A percentile compares a stretch with the other conserved stretches of the same genome.
Evolutionary conservation across 2,113 vertebrate species (phyloP).

Genomic region (Meriones unguiculatus): DNA sequence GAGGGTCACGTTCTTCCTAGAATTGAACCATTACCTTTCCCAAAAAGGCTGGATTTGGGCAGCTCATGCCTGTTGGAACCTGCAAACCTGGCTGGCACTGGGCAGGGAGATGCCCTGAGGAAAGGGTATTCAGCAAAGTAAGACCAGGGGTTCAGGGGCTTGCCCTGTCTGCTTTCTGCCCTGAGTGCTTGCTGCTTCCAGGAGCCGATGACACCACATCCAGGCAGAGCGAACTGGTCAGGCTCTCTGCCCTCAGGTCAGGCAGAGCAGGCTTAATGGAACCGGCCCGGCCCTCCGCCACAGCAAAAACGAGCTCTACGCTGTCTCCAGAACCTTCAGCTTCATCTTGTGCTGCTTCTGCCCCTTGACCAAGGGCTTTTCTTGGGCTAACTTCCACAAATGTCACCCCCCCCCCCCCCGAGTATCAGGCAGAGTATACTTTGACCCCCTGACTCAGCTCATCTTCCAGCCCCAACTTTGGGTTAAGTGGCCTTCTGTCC

Average conservation of each 20-base stretch:
- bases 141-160: constrained; percentile 15
- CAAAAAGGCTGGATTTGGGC: not conserved
- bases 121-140: constrained; percentile 12
- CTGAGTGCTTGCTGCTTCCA: constrained; percentile 40
- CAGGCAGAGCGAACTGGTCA: not conserved
- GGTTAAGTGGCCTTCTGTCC: not conserved
- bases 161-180: not conserved
- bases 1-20: not conserved
- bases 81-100: not conserved
- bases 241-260: not conserved
- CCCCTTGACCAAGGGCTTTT: not conserved
- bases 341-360: not conserved
- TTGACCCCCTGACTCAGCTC: not conserved
- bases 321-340: not conserved
- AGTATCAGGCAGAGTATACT: not conserved
- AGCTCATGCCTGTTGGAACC: constrained; percentile 52
- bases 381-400: not conserved
- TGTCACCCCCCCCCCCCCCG: not conserved
- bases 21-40: not conserved
- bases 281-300: not conserved
- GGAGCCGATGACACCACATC: not conserved
- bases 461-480: not conserved
- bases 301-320: not conserved
- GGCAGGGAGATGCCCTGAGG: constrained; percentile 1
- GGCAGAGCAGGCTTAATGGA: not conserved